Base-by-base conservation (phyloP, 2,113 vertebrate genomes). In the Loxodonta africana region DNA sequence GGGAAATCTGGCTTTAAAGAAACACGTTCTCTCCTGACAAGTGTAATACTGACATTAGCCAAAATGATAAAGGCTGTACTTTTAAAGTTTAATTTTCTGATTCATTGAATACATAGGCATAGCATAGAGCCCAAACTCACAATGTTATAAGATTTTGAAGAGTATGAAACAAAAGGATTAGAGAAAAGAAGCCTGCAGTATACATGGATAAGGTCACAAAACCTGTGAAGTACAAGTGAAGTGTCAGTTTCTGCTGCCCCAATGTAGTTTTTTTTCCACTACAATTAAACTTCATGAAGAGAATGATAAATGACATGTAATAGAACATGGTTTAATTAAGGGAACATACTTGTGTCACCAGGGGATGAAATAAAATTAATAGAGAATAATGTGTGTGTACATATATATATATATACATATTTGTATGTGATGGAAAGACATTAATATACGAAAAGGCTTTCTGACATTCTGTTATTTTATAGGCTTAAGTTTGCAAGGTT, bases 1-100 rank as follows among this genome's bases (percentile, higher is more conserved):
- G 60, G 21, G 28, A 88, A 94, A 93, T 84, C 1, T 90, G 30
- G 33, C 44, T 95, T 92, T 93, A 78, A 95, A 95, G 95, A 48
- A 94, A 53, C 18, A 92, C 41, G 30, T 57, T 93, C 14, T 90
- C 51, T 84, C 95, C 44, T 94, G 74, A 85, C 62, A 94, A 91
- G 62, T 14, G 37, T 83, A 89, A 95, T 65, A 88, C 53, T 95
- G 90, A 77, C 76, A 77, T 83, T 95, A 93, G 71, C 28, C n/a
- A 67, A 90, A 83, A 96, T 65, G n/a, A 85, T 18, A 96, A 87
- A 69, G 51, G 12, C 10, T 65, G 53, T 91, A 90, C 86, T 95
- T 97, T 93, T 94, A 60, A 94, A 95, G 77, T 95, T 41, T 90
- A 81, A 95, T 98, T 97, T 96, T 92, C 89, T 96, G 65, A 97